Evolutionary conservation across 2,113 vertebrate genomes (phyloP), one percentile per base, ranked within the genome.

Genomic region (Vulpes ferrilata): DNA sequence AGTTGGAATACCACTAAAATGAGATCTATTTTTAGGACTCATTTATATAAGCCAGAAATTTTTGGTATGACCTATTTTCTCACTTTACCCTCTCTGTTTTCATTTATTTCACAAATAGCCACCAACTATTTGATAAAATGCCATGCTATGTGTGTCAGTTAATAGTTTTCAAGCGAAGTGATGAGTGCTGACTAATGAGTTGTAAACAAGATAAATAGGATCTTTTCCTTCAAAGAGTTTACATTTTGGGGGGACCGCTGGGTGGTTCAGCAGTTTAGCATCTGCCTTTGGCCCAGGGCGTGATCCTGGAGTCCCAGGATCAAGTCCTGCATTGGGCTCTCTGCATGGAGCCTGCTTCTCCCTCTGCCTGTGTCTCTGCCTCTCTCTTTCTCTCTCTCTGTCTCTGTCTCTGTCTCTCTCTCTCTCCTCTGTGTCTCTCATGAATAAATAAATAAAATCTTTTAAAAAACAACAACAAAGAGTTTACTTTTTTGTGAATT

Each of bases 21-120:
- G 73, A 64, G 2, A n/a, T 30, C 11, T 91, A 35, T 60, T 32
- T 82, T 79, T 60, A 32, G n/a, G 62, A 67, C 19, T 79, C 16
- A 67, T 57, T 57, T 51, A 85, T 30, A 38, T 12, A 90, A 84
- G 48, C 30, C 69, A 74, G 62, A 83, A 83, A 51, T 51, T 30
- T 27, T 90, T 69, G 32, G 30, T 78, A 67, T 48, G 59, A 67
- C 16, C 5, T 78, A 22, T 78, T 38, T 78, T 55, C 10, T 74
- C 19, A 32, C 10, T 78, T 90, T 59, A 51, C 19, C 38, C 32
- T 20, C 30, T 69, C 32, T 95, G 27, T 30, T 59, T 69, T 94
- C 57, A 82, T 82, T 78, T 90, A 90, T 85, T 78, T 79, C 84
- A 64, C 3, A 60, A 85, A 85, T 86, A 79, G 53, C 48, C 69